Evolutionary conservation across 2,888 invertebrate genomes (phyloP).

Genomic region (Plagodis dolabraria): DNA sequence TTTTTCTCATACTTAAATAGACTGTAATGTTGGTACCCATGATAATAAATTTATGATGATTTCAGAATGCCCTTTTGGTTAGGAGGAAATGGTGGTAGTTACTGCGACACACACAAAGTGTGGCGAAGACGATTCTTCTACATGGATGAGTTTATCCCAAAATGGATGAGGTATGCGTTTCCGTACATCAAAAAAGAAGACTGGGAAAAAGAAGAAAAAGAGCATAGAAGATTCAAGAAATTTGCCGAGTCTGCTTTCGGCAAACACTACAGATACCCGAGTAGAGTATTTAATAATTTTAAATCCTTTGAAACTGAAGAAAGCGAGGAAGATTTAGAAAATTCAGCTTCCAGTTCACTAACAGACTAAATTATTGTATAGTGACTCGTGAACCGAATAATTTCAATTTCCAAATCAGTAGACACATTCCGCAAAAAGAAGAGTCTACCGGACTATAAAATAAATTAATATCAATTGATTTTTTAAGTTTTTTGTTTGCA

Average conservation of each 20-base stretch:
- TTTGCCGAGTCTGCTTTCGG: slow-evolving; percentile 62
- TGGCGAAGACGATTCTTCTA: slow-evolving; percentile 65
- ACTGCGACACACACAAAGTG: slow-evolving; percentile 56
- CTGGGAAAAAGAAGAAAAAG: slow-evolving; percentile 59
- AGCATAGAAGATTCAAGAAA: slow-evolving; percentile 55
- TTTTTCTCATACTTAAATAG: too few relatives aligned
- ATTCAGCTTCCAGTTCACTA: slow-evolving; percentile 13
- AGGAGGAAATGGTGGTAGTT: slow-evolving; percentile 55
- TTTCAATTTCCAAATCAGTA: too few relatives aligned
- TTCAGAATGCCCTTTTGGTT: slow-evolving; percentile 63
- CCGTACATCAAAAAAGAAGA: slow-evolving; percentile 55
- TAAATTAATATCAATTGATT: too few relatives aligned
- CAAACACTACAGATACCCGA: slow-evolving; percentile 45
- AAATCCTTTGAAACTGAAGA: slow-evolving; percentile 14
- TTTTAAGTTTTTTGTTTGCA: too few relatives aligned
- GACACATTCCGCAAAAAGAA: too few relatives aligned
- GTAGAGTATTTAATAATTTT: slow-evolving; percentile 12
- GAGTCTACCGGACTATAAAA: too few relatives aligned
- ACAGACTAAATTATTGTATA: neutral
- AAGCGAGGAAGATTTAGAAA: slow-evolving; percentile 6
- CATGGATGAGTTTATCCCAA: slow-evolving; percentile 64
- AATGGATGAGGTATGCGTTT: slow-evolving; percentile 53
- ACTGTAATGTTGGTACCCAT: too few relatives aligned
- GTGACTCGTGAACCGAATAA: too few relatives aligned
- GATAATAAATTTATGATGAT: neutral